Evolutionary conservation across 2,888 invertebrate species (phyloP).

Genomic region (Gisinianus flammeolus): DNA sequence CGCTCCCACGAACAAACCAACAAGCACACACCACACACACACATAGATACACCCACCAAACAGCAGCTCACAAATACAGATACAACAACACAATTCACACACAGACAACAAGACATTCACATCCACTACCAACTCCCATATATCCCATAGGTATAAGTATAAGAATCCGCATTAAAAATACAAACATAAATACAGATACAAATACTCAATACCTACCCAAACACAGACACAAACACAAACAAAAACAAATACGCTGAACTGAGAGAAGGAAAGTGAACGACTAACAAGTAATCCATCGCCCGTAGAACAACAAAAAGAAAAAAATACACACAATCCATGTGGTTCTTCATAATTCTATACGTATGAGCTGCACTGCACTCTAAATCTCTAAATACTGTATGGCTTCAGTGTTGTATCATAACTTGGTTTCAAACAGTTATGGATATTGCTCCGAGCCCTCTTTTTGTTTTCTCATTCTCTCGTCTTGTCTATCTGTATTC

Average conservation of each 20-base stretch:
- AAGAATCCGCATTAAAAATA: background rate
- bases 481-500: background rate
- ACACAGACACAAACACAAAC: background rate
- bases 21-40: constrained; percentile 12
- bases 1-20: constrained; percentile 40
- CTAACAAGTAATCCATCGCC: constrained; percentile 1
- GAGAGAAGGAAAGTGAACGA: background rate
- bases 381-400: background rate
- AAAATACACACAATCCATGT: background rate
- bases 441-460: constrained; percentile 26
- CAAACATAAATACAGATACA: background rate
- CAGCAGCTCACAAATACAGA: background rate
- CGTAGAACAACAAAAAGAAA: background rate
- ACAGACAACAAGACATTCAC: background rate
- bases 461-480: no score
- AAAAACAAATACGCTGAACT: background rate
- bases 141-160: background rate
- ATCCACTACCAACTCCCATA: background rate
- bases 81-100: background rate
- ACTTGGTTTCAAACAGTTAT: constrained; percentile 21
- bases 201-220: background rate
- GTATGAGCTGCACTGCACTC: background rate
- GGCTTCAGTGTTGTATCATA: background rate
- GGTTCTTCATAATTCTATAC: background rate
- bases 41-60: constrained; percentile 12